Evolutionary conservation across 2,113 vertebrate genomes (phyloP), one percentile per base, ranked within the genome.

Genomic region (Terrapene triunguis): DNA sequence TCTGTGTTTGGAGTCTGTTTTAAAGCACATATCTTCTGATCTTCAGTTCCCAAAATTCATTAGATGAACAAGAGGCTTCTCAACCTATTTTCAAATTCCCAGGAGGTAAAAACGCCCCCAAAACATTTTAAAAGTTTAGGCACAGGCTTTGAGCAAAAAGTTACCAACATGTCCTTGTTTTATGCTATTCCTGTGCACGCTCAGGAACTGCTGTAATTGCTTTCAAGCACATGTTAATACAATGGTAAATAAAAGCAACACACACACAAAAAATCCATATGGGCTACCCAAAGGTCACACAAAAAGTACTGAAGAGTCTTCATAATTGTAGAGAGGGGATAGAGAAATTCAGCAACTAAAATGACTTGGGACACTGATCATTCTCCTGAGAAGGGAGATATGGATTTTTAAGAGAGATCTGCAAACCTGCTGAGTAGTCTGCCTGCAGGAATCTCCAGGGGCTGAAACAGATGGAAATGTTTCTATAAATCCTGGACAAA

Each of bases 361-460:
- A 65, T 53, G 82, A 88, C 90, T 91, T 94, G 82, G 80, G 89
- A 90, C 3, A 81, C 42, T 11, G 92, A 94, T 88, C 38, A 25
- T 84, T 87, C 69, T 9, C 84, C 93, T 95, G 44, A 32, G 89
- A 79, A 96, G 83, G 96, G 54, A 96, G 93, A 92, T 94, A 11
- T 35, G 42, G 81, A 94, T 86, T 96, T 91, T 80, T 85, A 74
- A 48, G n/a, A 53, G 12, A 93, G 95, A 76, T 93, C 93, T 86
- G 96, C 98, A 98, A 98, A 98, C 95, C 98, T 98, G 97, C 96
- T 96, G 79, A 22, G 94, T 96, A 91, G 97, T 85, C 90, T 88
- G 97, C 85, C 95, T 95, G 96, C 95, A 90, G 96, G 94, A 98
- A 94, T 97, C 97, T 89, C 22, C 91, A 11, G 96, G 86, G 93